Base-by-base conservation (phyloP, 2,797 vertebrate genomes). In the Hoplostethus atlanticus region DNA sequence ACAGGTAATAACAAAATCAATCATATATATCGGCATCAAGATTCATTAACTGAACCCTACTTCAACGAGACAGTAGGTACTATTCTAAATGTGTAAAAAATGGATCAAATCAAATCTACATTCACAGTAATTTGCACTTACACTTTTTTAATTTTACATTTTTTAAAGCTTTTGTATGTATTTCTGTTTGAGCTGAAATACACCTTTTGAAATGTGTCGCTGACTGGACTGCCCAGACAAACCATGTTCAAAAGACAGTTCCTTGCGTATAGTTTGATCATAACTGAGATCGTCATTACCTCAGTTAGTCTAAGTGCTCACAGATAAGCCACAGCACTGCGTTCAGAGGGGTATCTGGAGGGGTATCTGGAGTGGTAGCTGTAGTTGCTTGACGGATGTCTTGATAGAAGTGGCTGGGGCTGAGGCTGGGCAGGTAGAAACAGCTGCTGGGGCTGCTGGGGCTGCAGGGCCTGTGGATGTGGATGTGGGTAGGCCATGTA, bases 271-370 rank as follows among this genome's bases (percentile, higher is more conserved):
- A 1, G 28, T 30, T 15, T 38, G 16, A 71, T 46, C 56, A 12
- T 46, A 40, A 9, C 47, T 50, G 56, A 63, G 46, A 52, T 58
- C n/a, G 8, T 64, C 36, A 31, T 78, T 66, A 67, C 72, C 55
- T 77, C 47, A 51, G 64, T 68, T 46, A 42, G 10, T 64, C 52
- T 15, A n/a, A 65, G 11, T 42, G 63, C 77, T 94, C 79, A 95
- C 47, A 95, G 93, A 80, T 94, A 94, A 28, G 93, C 94, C 34
- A 94, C 84, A 0, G 82, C 94, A 6, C 94, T 95, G 67, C 58
- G 92, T 13, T 91, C 61, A 0, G 94, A 95, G 1, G 93, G 93
- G 42, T 94, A 68, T 50, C 91, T 87, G 64, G 89, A 88, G 15
- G 21, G 21, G 1, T 21, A 21, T 21, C 28, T 28, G 28, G 28